Conservation (phyloP, 2,888 invertebrate species). For the Chironomus riparius region DNA sequence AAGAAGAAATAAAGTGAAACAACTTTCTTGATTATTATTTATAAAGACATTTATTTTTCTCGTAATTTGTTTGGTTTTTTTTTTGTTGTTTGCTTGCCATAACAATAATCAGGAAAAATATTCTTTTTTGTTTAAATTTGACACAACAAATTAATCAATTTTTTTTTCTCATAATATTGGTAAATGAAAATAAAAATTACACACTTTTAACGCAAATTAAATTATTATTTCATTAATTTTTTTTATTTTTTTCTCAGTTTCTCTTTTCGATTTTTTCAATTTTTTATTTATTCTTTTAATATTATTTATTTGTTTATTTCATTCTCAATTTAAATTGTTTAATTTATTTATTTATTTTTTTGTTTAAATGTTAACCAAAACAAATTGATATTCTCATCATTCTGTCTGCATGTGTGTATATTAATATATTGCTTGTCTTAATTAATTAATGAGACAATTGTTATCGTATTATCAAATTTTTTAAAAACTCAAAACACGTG, state of each 20-base stretch:
- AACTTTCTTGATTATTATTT: no score
- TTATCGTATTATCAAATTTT: neutral
- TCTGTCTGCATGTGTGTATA: no score
- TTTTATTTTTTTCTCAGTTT: neutral
- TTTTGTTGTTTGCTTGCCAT: neutral
- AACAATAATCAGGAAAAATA: slow-evolving; percentile 11
- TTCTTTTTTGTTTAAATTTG: neutral
- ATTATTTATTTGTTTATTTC: no score
- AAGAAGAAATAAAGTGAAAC: no score
- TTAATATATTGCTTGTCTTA: neutral
- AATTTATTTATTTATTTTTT: no score
- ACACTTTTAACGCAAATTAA: neutral
- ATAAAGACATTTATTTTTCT: neutral
- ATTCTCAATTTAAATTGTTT: no score
- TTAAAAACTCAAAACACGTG: neutral
- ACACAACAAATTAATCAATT: slow-evolving; percentile 13
- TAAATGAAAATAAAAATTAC: neutral
- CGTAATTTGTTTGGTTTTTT: neutral
- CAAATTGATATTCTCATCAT: no score
- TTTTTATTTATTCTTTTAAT: no score
- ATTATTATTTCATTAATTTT: neutral
- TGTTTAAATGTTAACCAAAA: no score
- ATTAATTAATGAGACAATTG: neutral
- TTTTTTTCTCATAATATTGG: neutral
- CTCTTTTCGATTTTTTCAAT: no score